Conservation (phyloP, 2,113 vertebrate genomes). For the Copsychus sechellarum region DNA sequence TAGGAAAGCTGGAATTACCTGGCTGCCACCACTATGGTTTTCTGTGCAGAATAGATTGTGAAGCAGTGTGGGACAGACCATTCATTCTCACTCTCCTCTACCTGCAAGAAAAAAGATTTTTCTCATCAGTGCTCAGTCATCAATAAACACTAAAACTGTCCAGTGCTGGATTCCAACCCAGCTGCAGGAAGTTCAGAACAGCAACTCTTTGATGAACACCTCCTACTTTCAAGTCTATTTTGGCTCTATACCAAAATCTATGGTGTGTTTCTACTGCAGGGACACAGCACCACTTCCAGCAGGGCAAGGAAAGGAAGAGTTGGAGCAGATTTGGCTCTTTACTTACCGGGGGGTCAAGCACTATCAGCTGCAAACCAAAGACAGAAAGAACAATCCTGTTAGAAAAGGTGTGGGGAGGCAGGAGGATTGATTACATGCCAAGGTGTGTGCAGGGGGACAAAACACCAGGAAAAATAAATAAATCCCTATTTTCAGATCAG, state of each 20-base stretch:
- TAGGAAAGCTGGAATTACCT: constrained; percentile 72
- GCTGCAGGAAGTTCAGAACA: neutral
- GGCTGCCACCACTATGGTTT: constrained; percentile 92
- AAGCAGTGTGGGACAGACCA: constrained; percentile 91
- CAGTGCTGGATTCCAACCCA: neutral
- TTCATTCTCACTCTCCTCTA: constrained; percentile 89
- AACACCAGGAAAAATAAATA: neutral
- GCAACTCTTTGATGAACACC: neutral
- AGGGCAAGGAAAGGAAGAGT: neutral
- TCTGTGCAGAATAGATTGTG: constrained; percentile 93
- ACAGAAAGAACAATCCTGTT: constrained; percentile 60
- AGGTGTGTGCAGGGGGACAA: neutral
- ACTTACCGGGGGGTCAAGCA: constrained; percentile 94
- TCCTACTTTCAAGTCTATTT: neutral
- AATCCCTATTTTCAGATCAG: neutral
- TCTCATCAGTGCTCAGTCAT: constrained; percentile 74
- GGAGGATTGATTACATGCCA: neutral
- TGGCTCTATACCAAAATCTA: neutral
- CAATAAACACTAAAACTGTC: neutral
- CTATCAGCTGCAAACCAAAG: constrained; percentile 89
- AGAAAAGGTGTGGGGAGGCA: neutral
- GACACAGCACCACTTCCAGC: neutral
- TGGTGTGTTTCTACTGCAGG: neutral
- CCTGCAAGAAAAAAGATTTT: constrained; percentile 67
- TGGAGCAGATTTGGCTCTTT: neutral